Percentiles rank a stretch among this genome's conserved stretches.
phyloP scores from a whole-genome alignment of 2,888 invertebrate genomes.

The Papilio elwesi region DNA sequence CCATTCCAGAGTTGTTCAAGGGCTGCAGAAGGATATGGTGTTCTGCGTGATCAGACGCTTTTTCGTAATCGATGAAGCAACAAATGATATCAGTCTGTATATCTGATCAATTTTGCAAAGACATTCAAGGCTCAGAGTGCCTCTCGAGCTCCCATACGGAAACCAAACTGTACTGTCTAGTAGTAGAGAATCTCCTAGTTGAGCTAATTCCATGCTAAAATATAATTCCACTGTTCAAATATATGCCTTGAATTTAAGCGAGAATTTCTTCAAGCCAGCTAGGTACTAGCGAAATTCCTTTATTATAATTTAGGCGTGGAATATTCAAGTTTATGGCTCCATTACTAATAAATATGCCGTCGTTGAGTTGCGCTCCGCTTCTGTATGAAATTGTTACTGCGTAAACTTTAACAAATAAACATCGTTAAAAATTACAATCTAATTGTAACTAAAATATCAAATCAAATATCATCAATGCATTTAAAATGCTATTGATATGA shows the following conservation, averaged over 20 bases:
- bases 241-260: background rate
- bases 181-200: too few relatives aligned
- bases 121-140: too few relatives aligned
- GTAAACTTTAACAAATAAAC: background rate
- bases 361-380: background rate
- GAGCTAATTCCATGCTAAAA: background rate
- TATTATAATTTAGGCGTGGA: slow-evolving; percentile 22
- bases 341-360: slow-evolving; percentile 23
- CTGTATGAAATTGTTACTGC: background rate
- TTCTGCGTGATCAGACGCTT: too few relatives aligned
- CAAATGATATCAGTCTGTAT: too few relatives aligned
- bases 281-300: slow-evolving; percentile 13
- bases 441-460: background rate
- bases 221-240: background rate
- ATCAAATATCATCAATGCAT: too few relatives aligned
- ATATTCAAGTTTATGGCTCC: slow-evolving; percentile 28
- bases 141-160: too few relatives aligned
- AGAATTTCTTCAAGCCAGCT: slow-evolving; percentile 3
- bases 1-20: too few relatives aligned
- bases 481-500: too few relatives aligned
- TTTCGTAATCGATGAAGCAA: too few relatives aligned
- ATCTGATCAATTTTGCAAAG: too few relatives aligned
- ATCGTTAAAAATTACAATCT: background rate
- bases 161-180: too few relatives aligned
- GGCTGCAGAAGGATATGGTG: too few relatives aligned